Conservation (phyloP, 2,888 invertebrate species). For the Steromphala cineraria region DNA sequence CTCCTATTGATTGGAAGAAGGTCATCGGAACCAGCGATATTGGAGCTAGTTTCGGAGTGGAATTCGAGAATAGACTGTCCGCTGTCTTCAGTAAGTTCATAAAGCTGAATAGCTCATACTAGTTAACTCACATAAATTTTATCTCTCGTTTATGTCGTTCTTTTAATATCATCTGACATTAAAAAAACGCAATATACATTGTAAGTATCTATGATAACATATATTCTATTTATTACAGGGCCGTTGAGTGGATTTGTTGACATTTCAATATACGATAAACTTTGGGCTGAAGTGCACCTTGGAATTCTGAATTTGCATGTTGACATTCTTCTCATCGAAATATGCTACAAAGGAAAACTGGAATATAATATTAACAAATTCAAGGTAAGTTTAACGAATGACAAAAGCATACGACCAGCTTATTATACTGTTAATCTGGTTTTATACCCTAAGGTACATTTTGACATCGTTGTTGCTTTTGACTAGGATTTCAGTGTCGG, state of each 20-base stretch:
- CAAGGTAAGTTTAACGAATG: slow-evolving; percentile 36
- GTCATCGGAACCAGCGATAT: slow-evolving; percentile 40
- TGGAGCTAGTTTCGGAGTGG: slow-evolving; percentile 53
- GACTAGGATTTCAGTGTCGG: slow-evolving; percentile 21
- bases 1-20: slow-evolving; percentile 51
- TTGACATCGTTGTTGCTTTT: neutral
- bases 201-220: no score
- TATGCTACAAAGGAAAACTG: slow-evolving; percentile 51
- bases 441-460: no score
- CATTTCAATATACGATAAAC: slow-evolving; percentile 46
- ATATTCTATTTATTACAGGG: no score
- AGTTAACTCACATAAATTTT: no score
- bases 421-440: no score
- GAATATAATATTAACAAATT: slow-evolving; percentile 52
- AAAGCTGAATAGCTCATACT: no score
- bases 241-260: slow-evolving; percentile 42
- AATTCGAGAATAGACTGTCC: slow-evolving; percentile 36
- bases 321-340: slow-evolving; percentile 43
- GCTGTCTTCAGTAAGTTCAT: slow-evolving; percentile 32
- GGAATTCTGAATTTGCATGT: slow-evolving; percentile 42
- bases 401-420: neutral
- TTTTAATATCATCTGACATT: no score
- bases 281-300: slow-evolving; percentile 47
- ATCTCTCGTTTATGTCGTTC: no score
- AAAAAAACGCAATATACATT: no score